phyloP scores from a whole-genome alignment of 2,113 vertebrate species.

The Scalopus aquaticus region DNA sequence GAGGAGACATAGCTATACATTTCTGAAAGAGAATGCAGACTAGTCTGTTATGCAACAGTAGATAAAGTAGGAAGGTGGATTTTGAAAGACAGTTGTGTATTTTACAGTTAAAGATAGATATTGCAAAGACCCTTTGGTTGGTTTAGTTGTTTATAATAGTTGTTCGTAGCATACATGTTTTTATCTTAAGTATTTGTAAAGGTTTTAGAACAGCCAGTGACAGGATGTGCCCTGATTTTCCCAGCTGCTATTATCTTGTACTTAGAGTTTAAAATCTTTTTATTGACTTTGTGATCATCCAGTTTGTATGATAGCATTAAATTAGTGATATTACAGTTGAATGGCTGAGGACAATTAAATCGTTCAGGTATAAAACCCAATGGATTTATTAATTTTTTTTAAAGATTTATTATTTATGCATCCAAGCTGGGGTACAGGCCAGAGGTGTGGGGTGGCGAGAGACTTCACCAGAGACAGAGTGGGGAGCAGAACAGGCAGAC shows the following conservation, averaged over 20 bases:
- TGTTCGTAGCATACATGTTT: neutral
- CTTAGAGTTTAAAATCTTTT: neutral
- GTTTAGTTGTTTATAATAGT: conserved; percentile 13
- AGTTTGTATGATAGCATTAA: neutral
- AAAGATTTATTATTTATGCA: too few relatives aligned
- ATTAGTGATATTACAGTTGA: neutral
- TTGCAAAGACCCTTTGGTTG: neutral
- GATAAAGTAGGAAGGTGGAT: neutral
- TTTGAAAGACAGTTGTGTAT: conserved; percentile 34
- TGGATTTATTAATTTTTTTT: conserved; percentile 16
- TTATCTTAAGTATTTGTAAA: conserved; percentile 43
- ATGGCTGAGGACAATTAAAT: neutral
- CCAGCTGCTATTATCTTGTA: neutral
- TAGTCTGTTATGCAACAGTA: neutral
- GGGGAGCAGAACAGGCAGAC: too few relatives aligned
- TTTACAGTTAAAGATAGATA: neutral
- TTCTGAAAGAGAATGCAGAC: neutral
- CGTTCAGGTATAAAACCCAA: conserved; percentile 15
- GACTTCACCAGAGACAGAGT: too few relatives aligned
- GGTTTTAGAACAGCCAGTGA: neutral
- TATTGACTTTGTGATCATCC: conserved; percentile 3
- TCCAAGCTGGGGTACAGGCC: too few relatives aligned
- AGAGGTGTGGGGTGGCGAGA: too few relatives aligned
- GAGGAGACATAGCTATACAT: neutral
- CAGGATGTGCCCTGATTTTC: conserved; percentile 18